phyloP scores from a whole-genome alignment of 2,113 vertebrate genomes.

The Chaetura pelagica region DNA sequence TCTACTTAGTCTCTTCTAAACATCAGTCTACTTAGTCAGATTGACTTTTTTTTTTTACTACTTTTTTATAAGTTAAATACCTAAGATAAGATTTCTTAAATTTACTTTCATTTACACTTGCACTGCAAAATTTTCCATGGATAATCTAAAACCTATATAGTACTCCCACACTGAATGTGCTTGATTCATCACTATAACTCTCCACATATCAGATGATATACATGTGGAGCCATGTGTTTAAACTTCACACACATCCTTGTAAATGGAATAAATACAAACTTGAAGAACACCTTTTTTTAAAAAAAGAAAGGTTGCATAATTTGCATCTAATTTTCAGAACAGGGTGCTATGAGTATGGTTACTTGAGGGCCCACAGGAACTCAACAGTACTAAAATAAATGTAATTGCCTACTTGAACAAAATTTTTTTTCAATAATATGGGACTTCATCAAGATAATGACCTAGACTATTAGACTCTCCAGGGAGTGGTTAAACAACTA shows the following conservation, averaged over 20 bases:
- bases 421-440: background rate
- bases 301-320: background rate
- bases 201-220: background rate
- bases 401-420: background rate
- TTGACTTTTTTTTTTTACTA: background rate
- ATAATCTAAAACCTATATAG: rapidly evolving
- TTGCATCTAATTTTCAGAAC: background rate
- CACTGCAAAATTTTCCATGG: background rate
- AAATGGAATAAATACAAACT: background rate
- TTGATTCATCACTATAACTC: background rate
- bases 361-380: background rate
- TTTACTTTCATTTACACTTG: background rate
- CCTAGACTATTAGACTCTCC: background rate
- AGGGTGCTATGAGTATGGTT: background rate
- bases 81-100: background rate
- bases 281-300: too few species aligned
- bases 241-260: background rate
- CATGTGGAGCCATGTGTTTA: background rate
- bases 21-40: background rate
- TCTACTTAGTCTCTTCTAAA: background rate
- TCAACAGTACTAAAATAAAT: background rate
- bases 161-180: background rate
- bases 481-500: background rate
- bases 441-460: background rate
- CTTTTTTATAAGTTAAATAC: background rate